Evolutionary conservation across 2,113 vertebrate genomes (phyloP), one percentile per base, ranked within the genome.

Genomic region (Pollimyrus isidori): DNA sequence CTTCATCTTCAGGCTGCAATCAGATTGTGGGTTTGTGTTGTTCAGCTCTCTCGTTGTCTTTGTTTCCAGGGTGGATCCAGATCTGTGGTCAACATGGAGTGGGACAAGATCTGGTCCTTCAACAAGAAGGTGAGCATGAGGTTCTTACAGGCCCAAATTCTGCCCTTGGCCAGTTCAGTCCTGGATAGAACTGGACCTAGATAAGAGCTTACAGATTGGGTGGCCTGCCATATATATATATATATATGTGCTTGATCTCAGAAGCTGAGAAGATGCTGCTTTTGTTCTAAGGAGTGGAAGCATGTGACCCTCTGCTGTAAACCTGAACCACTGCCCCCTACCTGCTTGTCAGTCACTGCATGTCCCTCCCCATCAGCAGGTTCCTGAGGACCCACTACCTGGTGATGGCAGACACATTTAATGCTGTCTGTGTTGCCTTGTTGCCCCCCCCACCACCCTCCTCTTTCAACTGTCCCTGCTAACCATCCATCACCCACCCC

Each of bases 41-140:
- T 35, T 7, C 73, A 26, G 6, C 82, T 62, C 46, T 19, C 35
- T 52, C 86, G 76, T 17, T 9, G 15, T 90, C 3, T 30, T 65
- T 82, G 90, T 91, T 23, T 93, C 21, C 89, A 99, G 98, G 98
- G 98, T 84, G 98, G 98, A 4, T 99, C 98, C 35, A 96, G 98
- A 87, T 99, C 98, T 58, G 97, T 99, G 0, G 98, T 99, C 89
- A 99, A 99, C 94, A 99, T 99, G 98, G 98, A 99, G 91, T 99
- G 98, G 98, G 98, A 99, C 95, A 99, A 99, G 96, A 98, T 99
- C 94, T 99, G 98, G 98, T 94, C 98, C 2, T 99, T 99, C 92
- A 99, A 99, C 93, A 99, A 99, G 94, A 99, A 99, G 98, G 98
- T 99, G 96, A 23, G 19, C 90, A 65, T 46, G 30, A 73, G 1